These are phyloP conservation scores for Argentina silus DNA, from an alignment of 2,797 vertebrate genomes.

Conservation along the genomic window DNA sequence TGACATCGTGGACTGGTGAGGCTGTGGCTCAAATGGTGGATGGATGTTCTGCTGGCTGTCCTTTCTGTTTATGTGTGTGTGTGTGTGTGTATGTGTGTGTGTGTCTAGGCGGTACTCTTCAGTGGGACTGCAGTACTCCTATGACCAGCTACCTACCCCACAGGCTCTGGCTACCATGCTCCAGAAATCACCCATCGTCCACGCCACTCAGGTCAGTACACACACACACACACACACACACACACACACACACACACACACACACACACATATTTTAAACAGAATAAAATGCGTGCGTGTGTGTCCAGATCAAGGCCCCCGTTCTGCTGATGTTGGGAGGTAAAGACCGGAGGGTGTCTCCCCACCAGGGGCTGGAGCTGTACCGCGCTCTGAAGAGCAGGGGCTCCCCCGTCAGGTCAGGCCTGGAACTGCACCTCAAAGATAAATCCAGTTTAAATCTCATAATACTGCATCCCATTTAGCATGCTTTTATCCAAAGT, in stretches of 20 bases:
- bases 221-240: neutral
- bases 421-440: neutral
- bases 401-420: slow-evolving; percentile 74
- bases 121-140: slow-evolving; percentile 80
- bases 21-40: neutral
- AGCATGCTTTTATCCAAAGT: too few relatives aligned
- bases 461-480: too few relatives aligned
- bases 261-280: too few relatives aligned
- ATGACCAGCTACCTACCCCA: slow-evolving; percentile 73
- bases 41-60: neutral
- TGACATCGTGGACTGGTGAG: slow-evolving; percentile 86
- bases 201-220: slow-evolving; percentile 76
- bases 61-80: slow-evolving; percentile 5
- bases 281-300: neutral
- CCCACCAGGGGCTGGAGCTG: slow-evolving; percentile 84
- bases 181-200: slow-evolving; percentile 79
- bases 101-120: slow-evolving; percentile 78
- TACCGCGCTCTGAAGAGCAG: slow-evolving; percentile 82
- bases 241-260: neutral
- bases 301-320: slow-evolving; percentile 76
- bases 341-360: slow-evolving; percentile 81
- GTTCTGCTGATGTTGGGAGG: slow-evolving; percentile 83
- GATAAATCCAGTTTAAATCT: too few relatives aligned
- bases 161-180: slow-evolving; percentile 81
- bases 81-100: neutral